Evolutionary conservation across 2,888 invertebrate species (phyloP).

Genomic region (Rotaria macrura): DNA sequence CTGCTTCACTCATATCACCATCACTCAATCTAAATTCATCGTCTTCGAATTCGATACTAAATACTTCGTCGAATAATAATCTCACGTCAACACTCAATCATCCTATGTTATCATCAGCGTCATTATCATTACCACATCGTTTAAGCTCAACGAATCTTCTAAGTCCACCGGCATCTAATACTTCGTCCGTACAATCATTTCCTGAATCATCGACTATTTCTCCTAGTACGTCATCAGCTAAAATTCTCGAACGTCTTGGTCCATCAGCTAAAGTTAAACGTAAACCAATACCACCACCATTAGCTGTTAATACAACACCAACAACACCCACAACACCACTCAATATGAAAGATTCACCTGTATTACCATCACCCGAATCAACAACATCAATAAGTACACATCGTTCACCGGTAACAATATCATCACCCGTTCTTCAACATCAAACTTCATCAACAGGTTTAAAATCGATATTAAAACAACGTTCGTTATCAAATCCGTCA

Average conservation of each 20-base stretch:
- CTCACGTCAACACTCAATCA: neutral
- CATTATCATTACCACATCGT: neutral
- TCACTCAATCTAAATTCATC: neutral
- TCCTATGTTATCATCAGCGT: no score
- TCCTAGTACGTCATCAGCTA: neutral
- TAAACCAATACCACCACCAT: constrained; percentile 6
- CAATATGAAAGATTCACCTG: neutral
- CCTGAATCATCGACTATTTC: neutral
- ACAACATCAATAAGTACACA: neutral
- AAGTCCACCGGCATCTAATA: neutral
- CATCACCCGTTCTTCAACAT: neutral
- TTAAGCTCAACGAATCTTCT: neutral
- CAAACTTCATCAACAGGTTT: neutral
- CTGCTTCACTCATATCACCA: neutral
- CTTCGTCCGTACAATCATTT: neutral
- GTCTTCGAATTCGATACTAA: neutral
- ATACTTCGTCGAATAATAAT: neutral
- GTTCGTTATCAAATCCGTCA: neutral
- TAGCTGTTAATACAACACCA: neutral
- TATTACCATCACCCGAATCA: neutral
- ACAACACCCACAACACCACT: neutral
- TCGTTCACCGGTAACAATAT: neutral
- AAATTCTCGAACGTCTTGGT: constrained; percentile 18
- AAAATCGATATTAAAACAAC: constrained; percentile 17
- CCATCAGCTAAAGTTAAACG: neutral